phyloP scores from a whole-genome alignment of 2,888 invertebrate genomes.

The Sepioteuthis lessoniana region DNA sequence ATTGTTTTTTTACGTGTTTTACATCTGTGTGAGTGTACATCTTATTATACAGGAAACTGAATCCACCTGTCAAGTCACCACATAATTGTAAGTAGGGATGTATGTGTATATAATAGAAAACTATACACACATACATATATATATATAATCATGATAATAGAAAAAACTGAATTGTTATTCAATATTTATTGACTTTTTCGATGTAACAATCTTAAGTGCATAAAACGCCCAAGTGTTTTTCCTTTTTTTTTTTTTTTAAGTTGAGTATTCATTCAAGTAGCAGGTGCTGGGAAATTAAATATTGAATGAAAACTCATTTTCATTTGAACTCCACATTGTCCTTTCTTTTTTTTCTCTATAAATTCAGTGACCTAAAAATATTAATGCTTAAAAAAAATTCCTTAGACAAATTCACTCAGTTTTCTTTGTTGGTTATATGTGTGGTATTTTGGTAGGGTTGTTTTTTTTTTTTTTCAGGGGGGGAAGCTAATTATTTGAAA shows the following conservation, averaged over 20 bases:
- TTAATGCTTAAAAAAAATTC: not conserved
- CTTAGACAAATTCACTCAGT: not conserved
- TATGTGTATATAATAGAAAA: no score
- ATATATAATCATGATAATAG: not conserved
- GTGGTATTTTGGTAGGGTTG: no score
- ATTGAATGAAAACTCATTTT: not conserved
- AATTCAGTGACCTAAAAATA: not conserved
- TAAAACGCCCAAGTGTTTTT: not conserved
- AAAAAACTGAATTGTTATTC: not conserved
- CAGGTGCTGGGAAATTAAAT: not conserved
- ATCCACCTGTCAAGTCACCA: no score
- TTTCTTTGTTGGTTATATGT: not conserved
- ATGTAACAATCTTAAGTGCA: not conserved
- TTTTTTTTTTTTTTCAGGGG: no score
- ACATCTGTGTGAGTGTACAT: no score
- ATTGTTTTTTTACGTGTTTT: no score
- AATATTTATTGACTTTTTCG: not conserved
- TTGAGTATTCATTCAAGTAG: not conserved
- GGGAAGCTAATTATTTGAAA: no score
- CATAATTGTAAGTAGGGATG: no score
- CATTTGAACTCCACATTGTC: not conserved
- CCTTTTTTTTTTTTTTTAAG: no score
- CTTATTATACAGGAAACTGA: no score
- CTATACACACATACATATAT: no score
- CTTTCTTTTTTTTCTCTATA: not conserved